Evolutionary conservation across 2,888 invertebrate species (phyloP), one percentile per base, ranked within the genome.

Genomic region (Oscheius sp.): DNA sequence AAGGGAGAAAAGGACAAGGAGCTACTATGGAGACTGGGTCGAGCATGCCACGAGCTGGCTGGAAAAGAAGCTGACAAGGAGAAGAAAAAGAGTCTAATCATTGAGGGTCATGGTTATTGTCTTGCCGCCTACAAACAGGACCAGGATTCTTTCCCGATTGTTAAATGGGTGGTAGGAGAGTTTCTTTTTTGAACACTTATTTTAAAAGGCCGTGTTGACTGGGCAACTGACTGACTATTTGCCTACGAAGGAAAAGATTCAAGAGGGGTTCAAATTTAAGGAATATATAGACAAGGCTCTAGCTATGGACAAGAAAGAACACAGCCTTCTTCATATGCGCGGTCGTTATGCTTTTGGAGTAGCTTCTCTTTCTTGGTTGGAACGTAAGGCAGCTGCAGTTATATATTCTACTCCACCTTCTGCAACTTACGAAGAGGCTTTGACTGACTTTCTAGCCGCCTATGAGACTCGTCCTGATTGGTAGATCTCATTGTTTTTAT

Each of bases 391-490:
- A 3, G 81, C 78, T 33, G 46, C 79, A n/a, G 55, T 78, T 1
- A 69, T 81, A 66, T 81, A 74, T 58, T 71, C 76, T 33, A 71
- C 71, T 65, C 81, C 79, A 37, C 79, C 81, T 42, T 71, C 73
- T 31, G 79, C 79, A 34, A 78, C 81, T 29, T 71, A 75, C 48
- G 81, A 79, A 8, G 81, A 81, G 48, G 81, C 81, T 15, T 69
- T 81, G 52, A 66, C 69, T 20, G 81, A 81, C 66, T 72, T 81
- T 42, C 45, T 71, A 10, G 80, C 78, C 8, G 78, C 88, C 50
- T 86, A 88, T 63, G 82, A 81, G 61, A 73, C 88, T 42, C 84
- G 86, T 34, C 87, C 87, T 31, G 80, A 82, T 33, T 89, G 88
- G 88, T 87, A n/a, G n/a, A n/a, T n/a, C n/a, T n/a, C n/a, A n/a